Evolutionary conservation across 2,888 invertebrate genomes (phyloP).

Genomic region (Zeuzera pyrina): DNA sequence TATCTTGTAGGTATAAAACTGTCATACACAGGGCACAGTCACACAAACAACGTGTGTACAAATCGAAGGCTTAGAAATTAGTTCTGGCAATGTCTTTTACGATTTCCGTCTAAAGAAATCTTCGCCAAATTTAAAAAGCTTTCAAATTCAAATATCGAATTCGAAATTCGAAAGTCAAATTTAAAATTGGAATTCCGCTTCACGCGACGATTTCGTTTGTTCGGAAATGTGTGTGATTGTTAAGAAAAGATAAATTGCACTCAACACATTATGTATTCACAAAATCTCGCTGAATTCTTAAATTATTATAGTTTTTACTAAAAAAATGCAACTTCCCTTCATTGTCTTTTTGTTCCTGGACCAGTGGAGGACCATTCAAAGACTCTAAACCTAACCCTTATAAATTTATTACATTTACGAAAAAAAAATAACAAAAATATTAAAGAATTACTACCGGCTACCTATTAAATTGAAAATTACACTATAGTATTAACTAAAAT

Average conservation of each 20-base stretch:
- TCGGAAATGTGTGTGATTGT: slow-evolving; percentile 13
- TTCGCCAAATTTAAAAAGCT: slow-evolving; percentile 10
- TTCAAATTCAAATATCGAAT: slow-evolving; percentile 29
- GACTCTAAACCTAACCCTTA: slow-evolving; percentile 60
- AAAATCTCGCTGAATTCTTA: slow-evolving; percentile 29
- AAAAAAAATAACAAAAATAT: slow-evolving; percentile 68
- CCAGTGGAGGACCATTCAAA: slow-evolving; percentile 51
- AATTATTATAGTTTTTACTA: slow-evolving; percentile 34
- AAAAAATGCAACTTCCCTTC: slow-evolving; percentile 64
- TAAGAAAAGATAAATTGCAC: slow-evolving; percentile 23
- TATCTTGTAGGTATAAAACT: slow-evolving; percentile 26
- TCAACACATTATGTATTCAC: slow-evolving; percentile 12
- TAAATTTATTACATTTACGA: slow-evolving; percentile 57
- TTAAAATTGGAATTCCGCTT: slow-evolving; percentile 18
- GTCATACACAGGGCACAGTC: slow-evolving; percentile 38
- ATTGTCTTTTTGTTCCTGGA: slow-evolving; percentile 67
- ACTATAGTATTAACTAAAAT: slow-evolving; percentile 66
- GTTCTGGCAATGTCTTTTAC: slow-evolving; percentile 57
- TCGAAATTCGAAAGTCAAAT: slow-evolving; percentile 21
- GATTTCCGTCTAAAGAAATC: slow-evolving; percentile 24
- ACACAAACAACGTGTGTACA: slow-evolving; percentile 48
- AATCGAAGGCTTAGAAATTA: slow-evolving; percentile 50
- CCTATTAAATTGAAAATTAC: slow-evolving; percentile 67
- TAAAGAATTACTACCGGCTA: slow-evolving; percentile 66
- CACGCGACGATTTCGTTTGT: slow-evolving; percentile 15